Evolutionary conservation across 2,113 vertebrate genomes (phyloP).

Genomic region (Oncorhynchus masou): DNA sequence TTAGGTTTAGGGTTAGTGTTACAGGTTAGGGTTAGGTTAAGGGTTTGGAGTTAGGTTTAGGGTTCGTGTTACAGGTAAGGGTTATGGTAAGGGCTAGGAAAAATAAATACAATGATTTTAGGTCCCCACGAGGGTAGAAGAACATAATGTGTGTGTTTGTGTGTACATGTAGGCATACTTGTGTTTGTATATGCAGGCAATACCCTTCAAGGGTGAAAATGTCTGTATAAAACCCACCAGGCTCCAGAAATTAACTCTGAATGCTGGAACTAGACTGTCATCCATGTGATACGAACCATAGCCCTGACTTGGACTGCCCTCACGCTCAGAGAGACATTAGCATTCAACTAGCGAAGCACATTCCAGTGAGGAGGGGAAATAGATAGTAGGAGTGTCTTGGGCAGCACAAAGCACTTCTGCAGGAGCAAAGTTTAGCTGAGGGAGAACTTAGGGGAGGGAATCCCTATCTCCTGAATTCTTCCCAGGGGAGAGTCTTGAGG

Average conservation of each 20-base stretch:
- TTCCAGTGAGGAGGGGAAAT: slow-evolving; percentile 34
- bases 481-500: background rate
- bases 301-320: slow-evolving; percentile 5
- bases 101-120: too few relatives aligned
- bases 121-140: too few relatives aligned
- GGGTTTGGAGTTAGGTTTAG: too few relatives aligned
- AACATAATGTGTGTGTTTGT: too few relatives aligned
- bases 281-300: background rate
- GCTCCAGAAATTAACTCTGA: background rate
- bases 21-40: too few relatives aligned
- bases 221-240: background rate
- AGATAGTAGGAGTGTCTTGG: slow-evolving; percentile 53
- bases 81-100: too few relatives aligned
- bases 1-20: too few relatives aligned
- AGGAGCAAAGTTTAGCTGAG: slow-evolving; percentile 8
- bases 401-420: slow-evolving; percentile 42
- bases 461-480: slow-evolving; percentile 2
- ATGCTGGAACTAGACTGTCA: background rate
- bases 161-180: too few relatives aligned
- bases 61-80: too few relatives aligned
- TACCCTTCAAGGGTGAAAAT: background rate
- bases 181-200: too few relatives aligned
- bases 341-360: too few relatives aligned
- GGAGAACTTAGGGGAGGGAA: background rate
- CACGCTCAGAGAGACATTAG: slow-evolving; percentile 37